Conservation (phyloP, 2,888 invertebrate genomes). For the Schizaphis graminum region DNA sequence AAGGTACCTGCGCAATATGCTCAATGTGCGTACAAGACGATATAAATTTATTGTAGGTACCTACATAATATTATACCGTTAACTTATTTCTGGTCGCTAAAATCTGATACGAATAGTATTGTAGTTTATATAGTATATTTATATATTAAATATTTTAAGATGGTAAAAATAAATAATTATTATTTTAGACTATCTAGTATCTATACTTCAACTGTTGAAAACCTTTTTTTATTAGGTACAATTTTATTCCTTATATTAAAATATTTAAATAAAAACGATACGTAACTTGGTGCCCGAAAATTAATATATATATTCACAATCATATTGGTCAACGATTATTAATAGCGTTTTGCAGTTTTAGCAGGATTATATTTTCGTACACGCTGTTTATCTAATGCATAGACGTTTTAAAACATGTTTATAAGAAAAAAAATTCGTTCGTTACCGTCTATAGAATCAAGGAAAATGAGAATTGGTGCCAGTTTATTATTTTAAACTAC, state of each 20-base stretch:
- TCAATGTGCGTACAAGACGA: neutral
- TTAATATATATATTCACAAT: neutral
- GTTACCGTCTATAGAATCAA: neutral
- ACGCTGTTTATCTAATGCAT: neutral
- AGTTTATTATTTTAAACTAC: neutral
- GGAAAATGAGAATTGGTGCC: neutral
- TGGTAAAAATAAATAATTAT: neutral
- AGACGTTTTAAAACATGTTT: neutral
- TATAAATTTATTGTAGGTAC: constrained; percentile 21
- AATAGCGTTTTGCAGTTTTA: neutral
- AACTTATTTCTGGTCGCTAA: constrained; percentile 46
- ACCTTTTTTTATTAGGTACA: neutral
- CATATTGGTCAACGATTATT: neutral
- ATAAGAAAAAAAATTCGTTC: neutral
- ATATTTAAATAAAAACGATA: neutral
- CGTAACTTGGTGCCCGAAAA: neutral
- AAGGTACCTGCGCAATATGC: constrained; percentile 44
- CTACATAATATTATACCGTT: constrained; percentile 1
- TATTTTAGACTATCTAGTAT: neutral
- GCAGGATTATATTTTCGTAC: neutral
- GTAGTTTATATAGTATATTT: neutral
- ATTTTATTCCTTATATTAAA: neutral
- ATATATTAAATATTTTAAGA: neutral
- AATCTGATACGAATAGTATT: constrained; percentile 37
- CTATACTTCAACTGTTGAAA: neutral